phyloP scores from a whole-genome alignment of 2,888 invertebrate species.

The Chalcis sispes region DNA sequence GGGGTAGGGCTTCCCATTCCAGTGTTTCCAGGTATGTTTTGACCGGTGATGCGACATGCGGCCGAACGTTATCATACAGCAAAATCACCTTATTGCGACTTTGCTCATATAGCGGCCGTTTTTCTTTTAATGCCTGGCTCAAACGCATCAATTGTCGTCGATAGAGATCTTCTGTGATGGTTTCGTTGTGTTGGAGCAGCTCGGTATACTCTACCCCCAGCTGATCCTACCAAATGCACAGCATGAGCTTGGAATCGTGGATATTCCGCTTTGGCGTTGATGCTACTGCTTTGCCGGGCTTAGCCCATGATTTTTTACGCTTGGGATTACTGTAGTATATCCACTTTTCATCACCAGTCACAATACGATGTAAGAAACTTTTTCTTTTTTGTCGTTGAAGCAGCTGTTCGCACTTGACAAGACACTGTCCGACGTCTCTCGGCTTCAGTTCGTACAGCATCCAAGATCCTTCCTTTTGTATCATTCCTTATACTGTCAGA shows the following conservation, averaged over 20 bases:
- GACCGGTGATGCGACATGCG: neutral
- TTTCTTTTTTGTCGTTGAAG: conserved; percentile 37
- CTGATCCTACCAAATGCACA: conserved; percentile 61
- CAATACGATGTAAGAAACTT: conserved; percentile 17
- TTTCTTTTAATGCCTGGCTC: conserved; percentile 1
- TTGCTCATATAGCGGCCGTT: neutral
- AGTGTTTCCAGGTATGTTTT: neutral
- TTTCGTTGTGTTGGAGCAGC: neutral
- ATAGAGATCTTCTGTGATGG: neutral
- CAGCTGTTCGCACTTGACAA: neutral
- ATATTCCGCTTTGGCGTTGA: neutral
- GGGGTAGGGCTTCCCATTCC: neutral
- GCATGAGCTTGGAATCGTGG: conserved; percentile 47
- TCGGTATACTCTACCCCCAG: conserved; percentile 56
- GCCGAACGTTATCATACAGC: neutral
- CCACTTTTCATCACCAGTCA: conserved; percentile 5
- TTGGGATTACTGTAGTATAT: neutral
- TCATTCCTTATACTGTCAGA: conserved; percentile 26
- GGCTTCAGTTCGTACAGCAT: conserved; percentile 16
- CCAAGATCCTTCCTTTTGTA: conserved; percentile 30
- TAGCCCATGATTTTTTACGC: neutral
- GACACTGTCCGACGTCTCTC: conserved; percentile 24
- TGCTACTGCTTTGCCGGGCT: neutral
- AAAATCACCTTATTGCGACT: neutral
- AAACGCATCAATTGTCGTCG: conserved; percentile 1